These are phyloP conservation scores for Orthochromis indermauri DNA, from an alignment of 2,113 vertebrate species.

Conservation along the genomic window DNA sequence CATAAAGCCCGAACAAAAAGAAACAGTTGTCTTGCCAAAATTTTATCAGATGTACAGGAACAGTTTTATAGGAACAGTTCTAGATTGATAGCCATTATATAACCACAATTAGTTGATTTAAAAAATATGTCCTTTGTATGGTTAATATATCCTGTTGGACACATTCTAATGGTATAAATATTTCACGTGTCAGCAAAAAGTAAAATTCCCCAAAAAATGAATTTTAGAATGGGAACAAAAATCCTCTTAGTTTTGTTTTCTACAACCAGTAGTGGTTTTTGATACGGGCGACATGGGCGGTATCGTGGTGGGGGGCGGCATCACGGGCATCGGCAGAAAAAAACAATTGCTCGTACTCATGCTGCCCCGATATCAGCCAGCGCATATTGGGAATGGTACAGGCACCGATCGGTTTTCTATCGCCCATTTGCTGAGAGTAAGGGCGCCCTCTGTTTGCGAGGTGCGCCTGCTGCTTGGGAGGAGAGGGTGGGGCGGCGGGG, in stretches of 20 bases:
- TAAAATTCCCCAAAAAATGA: not conserved
- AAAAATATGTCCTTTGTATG: not conserved
- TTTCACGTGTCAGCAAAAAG: not conserved
- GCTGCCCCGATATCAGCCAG: not conserved
- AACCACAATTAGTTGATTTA: not conserved
- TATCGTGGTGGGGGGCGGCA: not conserved
- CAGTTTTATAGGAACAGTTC: not conserved
- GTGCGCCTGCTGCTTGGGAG: not conserved
- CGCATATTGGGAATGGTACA: not conserved
- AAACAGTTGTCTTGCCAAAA: not conserved
- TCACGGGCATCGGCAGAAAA: not conserved
- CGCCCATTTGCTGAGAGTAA: not conserved
- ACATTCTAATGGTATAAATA: not conserved
- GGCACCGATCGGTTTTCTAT: not conserved
- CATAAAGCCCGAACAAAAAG: not conserved
- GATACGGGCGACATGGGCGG: not conserved
- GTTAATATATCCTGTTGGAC: not conserved
- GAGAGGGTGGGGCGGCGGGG: accelerated
- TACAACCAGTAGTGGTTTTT: not conserved
- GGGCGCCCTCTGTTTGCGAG: accelerated
- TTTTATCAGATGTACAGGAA: not conserved
- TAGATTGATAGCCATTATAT: not conserved
- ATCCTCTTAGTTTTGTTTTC: not conserved
- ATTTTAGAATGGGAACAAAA: not conserved
- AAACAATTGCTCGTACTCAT: not conserved